Evolutionary conservation across 2,113 vertebrate genomes (phyloP).

Genomic region (Misgurnus anguillicaudatus): DNA sequence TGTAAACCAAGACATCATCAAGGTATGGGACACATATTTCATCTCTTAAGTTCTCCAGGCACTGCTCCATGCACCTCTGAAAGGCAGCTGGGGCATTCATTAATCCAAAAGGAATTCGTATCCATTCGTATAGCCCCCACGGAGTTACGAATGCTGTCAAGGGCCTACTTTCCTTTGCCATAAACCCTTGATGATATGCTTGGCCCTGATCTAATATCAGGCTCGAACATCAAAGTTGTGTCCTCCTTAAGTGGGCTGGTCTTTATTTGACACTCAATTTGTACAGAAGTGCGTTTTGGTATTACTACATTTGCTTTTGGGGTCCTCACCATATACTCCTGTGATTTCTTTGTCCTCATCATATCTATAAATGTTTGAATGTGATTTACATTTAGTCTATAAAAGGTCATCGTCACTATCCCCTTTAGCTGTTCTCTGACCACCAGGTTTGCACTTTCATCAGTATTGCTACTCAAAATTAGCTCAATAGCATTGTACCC

Average conservation of each 20-base stretch:
- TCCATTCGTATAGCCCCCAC: background rate
- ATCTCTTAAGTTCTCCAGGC: background rate
- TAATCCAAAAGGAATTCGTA: background rate
- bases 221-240: slow-evolving; percentile 5
- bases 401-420: no score
- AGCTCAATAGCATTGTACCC: background rate
- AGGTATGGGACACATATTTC: background rate
- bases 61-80: background rate
- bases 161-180: no score
- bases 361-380: background rate
- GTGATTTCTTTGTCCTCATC: background rate
- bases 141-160: no score
- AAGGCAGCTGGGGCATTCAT: background rate
- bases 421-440: no score
- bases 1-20: background rate
- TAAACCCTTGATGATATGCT: background rate
- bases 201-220: slow-evolving; percentile 5
- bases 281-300: background rate
- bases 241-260: background rate
- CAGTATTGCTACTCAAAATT: no score
- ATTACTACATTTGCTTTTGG: background rate
- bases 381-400: background rate
- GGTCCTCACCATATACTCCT: background rate
- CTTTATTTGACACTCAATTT: background rate
- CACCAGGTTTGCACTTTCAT: no score